These are phyloP conservation scores for Nannobrachium achirus DNA, from an alignment of 2,113 vertebrate species.

Conservation along the genomic window DNA sequence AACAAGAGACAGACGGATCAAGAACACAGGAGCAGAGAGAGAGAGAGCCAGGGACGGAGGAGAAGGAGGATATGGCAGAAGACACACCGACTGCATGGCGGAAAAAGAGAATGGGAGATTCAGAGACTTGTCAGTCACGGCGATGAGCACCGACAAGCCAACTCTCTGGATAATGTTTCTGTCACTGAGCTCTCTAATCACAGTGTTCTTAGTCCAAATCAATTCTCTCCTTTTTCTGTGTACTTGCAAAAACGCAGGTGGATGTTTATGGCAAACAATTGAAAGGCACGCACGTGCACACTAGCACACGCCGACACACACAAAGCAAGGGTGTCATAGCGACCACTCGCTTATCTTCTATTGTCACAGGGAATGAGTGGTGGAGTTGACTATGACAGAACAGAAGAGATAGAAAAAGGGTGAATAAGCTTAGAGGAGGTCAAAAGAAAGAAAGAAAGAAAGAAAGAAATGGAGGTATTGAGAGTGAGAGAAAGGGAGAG, in stretches of 20 bases:
- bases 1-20: conserved; percentile 55
- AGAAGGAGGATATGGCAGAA: conserved; percentile 37
- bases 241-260: conserved; percentile 43
- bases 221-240: conserved; percentile 54
- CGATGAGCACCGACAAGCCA: conserved; percentile 66
- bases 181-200: conserved; percentile 71
- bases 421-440: no score
- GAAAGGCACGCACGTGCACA: conserved; percentile 12
- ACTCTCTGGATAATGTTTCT: conserved; percentile 75
- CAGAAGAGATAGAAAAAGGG: no score
- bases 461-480: conserved; percentile 22
- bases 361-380: conserved; percentile 41
- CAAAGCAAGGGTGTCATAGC: conserved; percentile 57
- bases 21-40: conserved; percentile 35
- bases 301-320: conserved; percentile 34
- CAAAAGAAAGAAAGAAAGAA: neutral
- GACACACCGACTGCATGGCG: conserved; percentile 43
- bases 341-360: conserved; percentile 46
- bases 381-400: no score
- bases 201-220: conserved; percentile 73
- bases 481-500: conserved; percentile 13
- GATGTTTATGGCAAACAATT: conserved; percentile 65
- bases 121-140: conserved; percentile 68
- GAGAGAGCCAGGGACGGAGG: conserved; percentile 18
- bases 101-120: conserved; percentile 60